Base-by-base conservation (phyloP, 1,140 invertebrate species). In the Drosophila gunungcola region DNA sequence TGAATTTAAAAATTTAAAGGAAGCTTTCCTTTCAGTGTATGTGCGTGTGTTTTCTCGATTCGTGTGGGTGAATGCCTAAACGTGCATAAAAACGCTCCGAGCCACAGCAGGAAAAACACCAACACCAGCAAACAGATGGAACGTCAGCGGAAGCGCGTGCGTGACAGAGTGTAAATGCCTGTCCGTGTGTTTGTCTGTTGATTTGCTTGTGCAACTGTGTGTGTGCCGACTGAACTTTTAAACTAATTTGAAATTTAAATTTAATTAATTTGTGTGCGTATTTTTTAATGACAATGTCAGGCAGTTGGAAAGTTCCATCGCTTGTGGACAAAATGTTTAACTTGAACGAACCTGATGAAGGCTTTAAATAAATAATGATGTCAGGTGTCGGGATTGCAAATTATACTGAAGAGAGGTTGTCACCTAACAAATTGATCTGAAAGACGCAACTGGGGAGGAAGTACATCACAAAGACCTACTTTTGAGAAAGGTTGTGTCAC, bases 191-290 rank as follows among this genome's bases (percentile, higher is more conserved):
- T 36, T 68, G 42, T n/a, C 49, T 43, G 13, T 34, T 2, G 29
- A 13, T 39, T 39, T 43, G 42, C 21, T 21, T 42, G 54, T 13
- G 32, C 13, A 39, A 54, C 38, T 46, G 70, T 34, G 42, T 46
- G 48, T 43, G 49, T 67, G 56, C 51, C 43, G 60, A 52, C 49
- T 52, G 73, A 85, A 85, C 81, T 80, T 85, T 85, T 80, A 77
- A 80, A 81, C 81, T 85, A 80, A 85, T 85, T 85, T 85, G 78
- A 78, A 85, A 85, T 78, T 78, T 80, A 78, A 85, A 85, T 85
- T 85, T 80, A 85, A 80, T 85, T 85, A 85, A 85, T 85, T 85
- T 85, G 81, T 63, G 58, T 74, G 68, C 63, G 61, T 46, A 65
- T 68, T 84, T 67, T 73, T 73, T 56, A 77, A 62, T 76, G 43